Percentiles rank a stretch among this genome's conserved stretches.
phyloP scores from a whole-genome alignment of 64 coral and sea anemone species.

The Anthopleura sola region DNA sequence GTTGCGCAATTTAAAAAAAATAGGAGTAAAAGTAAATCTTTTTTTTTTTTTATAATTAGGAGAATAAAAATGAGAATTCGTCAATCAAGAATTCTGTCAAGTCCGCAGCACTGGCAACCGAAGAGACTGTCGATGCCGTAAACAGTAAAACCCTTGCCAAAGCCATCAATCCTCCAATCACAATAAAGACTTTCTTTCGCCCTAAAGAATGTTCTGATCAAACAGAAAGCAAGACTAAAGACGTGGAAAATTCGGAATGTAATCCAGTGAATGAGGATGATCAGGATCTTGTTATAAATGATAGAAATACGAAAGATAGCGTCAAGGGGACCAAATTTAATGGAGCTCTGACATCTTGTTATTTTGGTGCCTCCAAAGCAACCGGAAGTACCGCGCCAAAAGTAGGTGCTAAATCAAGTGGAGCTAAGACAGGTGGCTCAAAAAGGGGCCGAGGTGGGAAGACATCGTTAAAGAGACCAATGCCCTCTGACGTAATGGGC shows the following conservation, averaged over 20 bases:
- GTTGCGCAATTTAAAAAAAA: no score
- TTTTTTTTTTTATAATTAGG: no score
- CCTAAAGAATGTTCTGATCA: slow-evolving; percentile 25
- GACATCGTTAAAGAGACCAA: slow-evolving; percentile 46
- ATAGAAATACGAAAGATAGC: background rate
- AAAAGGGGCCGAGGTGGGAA: slow-evolving; percentile 28
- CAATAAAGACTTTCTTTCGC: slow-evolving; percentile 90
- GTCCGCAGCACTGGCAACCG: slow-evolving; percentile 25
- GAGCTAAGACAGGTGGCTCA: background rate
- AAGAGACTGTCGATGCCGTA: slow-evolving; percentile 60
- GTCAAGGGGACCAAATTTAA: background rate
- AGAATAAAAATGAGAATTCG: slow-evolving; percentile 10
- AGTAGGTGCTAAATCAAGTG: background rate
- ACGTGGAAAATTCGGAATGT: background rate
- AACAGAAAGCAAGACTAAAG: background rate
- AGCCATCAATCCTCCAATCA: slow-evolving; percentile 73
- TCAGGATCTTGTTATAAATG: background rate
- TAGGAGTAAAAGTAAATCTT: background rate
- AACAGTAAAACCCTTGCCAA: slow-evolving; percentile 75
- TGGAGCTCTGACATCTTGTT: background rate
- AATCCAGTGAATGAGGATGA: background rate
- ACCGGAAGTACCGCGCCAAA: background rate
- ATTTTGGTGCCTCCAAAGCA: background rate
- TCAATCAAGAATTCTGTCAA: slow-evolving; percentile 40
- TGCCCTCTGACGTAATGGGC: slow-evolving; percentile 2